phyloP scores from a whole-genome alignment of 2,797 vertebrate species.

The Notolepis coatsorum region DNA sequence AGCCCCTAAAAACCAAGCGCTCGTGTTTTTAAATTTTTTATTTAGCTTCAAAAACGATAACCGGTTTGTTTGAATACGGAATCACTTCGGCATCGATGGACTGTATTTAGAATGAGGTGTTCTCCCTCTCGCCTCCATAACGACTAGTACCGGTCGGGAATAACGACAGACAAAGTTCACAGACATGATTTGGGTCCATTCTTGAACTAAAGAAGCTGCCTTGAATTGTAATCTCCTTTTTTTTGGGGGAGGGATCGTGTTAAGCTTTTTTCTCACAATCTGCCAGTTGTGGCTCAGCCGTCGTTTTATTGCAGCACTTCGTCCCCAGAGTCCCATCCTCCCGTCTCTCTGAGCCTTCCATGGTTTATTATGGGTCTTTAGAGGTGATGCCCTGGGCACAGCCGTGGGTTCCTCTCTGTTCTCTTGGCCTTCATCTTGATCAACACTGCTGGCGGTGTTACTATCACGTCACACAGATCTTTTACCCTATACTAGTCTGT shows the following conservation, averaged over 20 bases:
- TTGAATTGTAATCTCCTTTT: too few relatives aligned
- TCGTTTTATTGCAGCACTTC: too few relatives aligned
- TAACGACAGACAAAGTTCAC: too few relatives aligned
- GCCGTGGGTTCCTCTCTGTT: slow-evolving; percentile 23
- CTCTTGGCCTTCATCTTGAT: slow-evolving; percentile 52
- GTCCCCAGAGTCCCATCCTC: too few relatives aligned
- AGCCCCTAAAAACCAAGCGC: background rate
- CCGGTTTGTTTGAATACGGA: background rate
- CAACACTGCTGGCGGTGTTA: slow-evolving; percentile 76
- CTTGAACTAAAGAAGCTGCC: too few relatives aligned
- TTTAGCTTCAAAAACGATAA: background rate
- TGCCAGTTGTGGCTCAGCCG: too few relatives aligned
- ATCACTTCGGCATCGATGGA: background rate
- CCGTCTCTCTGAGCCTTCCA: too few relatives aligned
- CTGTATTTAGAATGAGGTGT: background rate
- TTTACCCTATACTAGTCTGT: slow-evolving; percentile 32
- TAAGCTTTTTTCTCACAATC: too few relatives aligned
- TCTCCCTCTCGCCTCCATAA: background rate
- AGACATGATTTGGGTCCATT: too few relatives aligned
- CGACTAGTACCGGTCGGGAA: background rate
- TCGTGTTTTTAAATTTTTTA: background rate
- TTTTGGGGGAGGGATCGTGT: too few relatives aligned
- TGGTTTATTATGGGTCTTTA: too few relatives aligned
- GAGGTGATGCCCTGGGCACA: too few relatives aligned
- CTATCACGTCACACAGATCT: slow-evolving; percentile 32